phyloP scores from a whole-genome alignment of 2,113 vertebrate species.

The Caretta caretta region DNA sequence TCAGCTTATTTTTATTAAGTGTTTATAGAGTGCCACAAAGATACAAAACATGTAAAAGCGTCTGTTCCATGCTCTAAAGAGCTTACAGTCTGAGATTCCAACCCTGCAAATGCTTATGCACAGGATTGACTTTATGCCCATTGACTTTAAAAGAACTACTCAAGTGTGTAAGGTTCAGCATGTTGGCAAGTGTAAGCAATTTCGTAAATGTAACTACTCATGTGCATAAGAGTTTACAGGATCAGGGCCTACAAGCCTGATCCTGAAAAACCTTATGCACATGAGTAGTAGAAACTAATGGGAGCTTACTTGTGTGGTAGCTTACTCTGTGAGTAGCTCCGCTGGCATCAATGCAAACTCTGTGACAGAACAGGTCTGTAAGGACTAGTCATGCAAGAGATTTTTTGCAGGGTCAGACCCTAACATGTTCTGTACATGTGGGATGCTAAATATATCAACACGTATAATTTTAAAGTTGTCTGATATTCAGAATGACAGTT shows the following conservation, averaged over 20 bases:
- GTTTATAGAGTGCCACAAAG: neutral
- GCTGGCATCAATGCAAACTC: neutral
- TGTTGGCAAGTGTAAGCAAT: neutral
- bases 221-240: neutral
- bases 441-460: neutral
- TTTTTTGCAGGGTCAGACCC: neutral
- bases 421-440: neutral
- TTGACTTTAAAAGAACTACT: slow-evolving; percentile 36
- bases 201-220: slow-evolving; percentile 2
- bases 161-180: slow-evolving; percentile 28
- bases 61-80: neutral
- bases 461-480: neutral
- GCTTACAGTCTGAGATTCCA: neutral
- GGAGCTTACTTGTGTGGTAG: neutral
- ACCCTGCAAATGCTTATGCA: slow-evolving; percentile 17
- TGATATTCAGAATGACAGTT: neutral
- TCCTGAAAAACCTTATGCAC: neutral
- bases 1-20: neutral
- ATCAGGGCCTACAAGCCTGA: neutral
- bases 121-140: slow-evolving; percentile 20
- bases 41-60: neutral
- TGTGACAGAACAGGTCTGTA: slow-evolving; percentile 4
- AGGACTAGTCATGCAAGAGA: neutral
- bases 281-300: slow-evolving; percentile 10
- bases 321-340: neutral